These are phyloP conservation scores for Drosophila azteca DNA, from an alignment of 1,140 invertebrate species.

Conservation along the genomic window DNA sequence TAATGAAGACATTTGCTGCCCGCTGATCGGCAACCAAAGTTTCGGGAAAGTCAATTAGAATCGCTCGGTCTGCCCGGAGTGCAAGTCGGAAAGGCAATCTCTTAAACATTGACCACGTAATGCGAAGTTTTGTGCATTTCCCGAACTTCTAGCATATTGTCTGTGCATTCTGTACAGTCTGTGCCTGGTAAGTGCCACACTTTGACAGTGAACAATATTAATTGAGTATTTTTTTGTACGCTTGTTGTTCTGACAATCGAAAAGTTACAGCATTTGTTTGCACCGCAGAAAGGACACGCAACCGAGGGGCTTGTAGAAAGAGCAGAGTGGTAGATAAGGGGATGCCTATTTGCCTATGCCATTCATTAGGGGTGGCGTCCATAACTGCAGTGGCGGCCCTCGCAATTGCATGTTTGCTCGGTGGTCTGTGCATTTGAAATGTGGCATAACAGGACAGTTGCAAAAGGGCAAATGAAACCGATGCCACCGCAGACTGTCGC, in stretches of 20 bases:
- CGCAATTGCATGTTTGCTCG: background rate
- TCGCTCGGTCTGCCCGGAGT: background rate
- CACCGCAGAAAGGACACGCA: constrained; percentile 7
- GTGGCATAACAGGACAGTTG: constrained; percentile 30
- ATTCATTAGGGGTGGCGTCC: background rate
- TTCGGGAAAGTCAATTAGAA: constrained; percentile 33
- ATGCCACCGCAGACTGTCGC: constrained; percentile 23
- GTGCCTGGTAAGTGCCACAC: constrained; percentile 63
- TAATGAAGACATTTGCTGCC: constrained; percentile 73
- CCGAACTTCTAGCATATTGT: constrained; percentile 9
- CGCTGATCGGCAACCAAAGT: background rate
- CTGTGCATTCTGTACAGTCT: constrained; percentile 60
- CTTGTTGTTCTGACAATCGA: constrained; percentile 25
- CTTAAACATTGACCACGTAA: constrained; percentile 24
- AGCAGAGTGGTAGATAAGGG: background rate
- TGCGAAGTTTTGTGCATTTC: too few relatives aligned
- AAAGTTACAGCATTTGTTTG: constrained; percentile 32
- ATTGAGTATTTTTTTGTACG: constrained; percentile 49
- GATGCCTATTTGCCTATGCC: too few relatives aligned
- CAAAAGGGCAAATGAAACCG: constrained; percentile 27
- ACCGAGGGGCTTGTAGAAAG: constrained; percentile 11
- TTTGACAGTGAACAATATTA: constrained; percentile 73
- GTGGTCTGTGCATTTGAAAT: constrained; percentile 29
- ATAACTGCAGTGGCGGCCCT: background rate
- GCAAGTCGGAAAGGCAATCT: constrained; percentile 8